Percentiles rank a stretch among this genome's conserved stretches.
Conservation (phyloP, 2,113 vertebrate species). For the Colinus virginianus region DNA sequence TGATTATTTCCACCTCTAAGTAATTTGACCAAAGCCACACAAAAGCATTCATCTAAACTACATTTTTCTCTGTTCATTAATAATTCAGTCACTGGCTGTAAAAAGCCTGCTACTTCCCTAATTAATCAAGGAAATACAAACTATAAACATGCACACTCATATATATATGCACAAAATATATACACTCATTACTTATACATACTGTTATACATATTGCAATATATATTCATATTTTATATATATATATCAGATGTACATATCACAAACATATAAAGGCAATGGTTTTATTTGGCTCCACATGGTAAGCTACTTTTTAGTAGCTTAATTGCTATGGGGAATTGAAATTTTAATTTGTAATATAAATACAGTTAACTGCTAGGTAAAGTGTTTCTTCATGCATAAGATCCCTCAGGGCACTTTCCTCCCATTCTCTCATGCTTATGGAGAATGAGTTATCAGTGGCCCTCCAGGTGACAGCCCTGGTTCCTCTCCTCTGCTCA, state of each 20-base stretch:
- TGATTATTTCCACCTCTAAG: conserved; percentile 56
- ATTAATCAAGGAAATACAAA: conserved; percentile 4
- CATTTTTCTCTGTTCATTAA: neutral
- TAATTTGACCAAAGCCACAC: conserved; percentile 51
- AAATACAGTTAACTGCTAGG: neutral
- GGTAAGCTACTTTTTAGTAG: neutral
- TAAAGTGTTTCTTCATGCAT: neutral
- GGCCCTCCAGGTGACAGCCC: neutral
- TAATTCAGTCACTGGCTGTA: neutral
- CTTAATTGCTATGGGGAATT: neutral
- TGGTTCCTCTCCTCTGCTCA: neutral
- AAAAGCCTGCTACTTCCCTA: neutral
- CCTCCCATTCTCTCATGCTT: neutral
- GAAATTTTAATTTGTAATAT: neutral
- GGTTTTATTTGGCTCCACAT: neutral
- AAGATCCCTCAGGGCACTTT: neutral
- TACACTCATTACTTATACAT: neutral
- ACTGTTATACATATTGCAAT: neutral
- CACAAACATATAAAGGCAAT: neutral
- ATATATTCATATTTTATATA: neutral
- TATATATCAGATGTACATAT: neutral
- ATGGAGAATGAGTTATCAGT: neutral
- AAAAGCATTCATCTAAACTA: neutral
- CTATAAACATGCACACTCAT: neutral
- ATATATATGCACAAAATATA: neutral